Evolutionary conservation across 2,797 vertebrate genomes (phyloP).

Genomic region (Takifugu rubripes): DNA sequence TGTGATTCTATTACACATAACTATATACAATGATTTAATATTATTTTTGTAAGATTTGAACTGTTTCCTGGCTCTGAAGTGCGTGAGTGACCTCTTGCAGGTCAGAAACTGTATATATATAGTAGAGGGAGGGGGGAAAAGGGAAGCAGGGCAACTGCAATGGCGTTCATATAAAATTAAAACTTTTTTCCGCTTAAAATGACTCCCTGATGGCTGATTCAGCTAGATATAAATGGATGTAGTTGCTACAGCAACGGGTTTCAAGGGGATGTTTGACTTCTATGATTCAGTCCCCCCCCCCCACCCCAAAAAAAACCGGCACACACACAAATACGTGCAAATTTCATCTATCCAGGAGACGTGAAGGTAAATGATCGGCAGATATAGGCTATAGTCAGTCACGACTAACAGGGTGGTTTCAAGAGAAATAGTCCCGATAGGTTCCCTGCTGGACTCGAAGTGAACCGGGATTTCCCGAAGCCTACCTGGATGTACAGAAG

Average conservation of each 20-base stretch:
- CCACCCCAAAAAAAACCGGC: not conserved
- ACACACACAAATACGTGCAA: not conserved
- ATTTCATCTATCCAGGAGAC: not conserved
- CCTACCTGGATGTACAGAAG: conserved; percentile 85
- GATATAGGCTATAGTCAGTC: not conserved
- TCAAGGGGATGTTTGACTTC: conserved; percentile 40
- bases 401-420: not conserved
- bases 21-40: too few relatives aligned
- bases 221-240: conserved; percentile 36
- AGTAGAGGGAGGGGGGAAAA: too few relatives aligned
- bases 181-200: conserved; percentile 22
- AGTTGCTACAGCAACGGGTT: conserved; percentile 74
- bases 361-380: too few relatives aligned
- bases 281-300: conserved; percentile 17
- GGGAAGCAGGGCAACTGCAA: not conserved
- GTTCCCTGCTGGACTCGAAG: conserved; percentile 13
- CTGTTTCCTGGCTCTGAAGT: too few relatives aligned
- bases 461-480: conserved; percentile 29
- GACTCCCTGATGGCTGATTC: conserved; percentile 2
- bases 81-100: too few relatives aligned
- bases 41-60: too few relatives aligned
- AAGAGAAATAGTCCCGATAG: not conserved
- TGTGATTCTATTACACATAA: too few relatives aligned
- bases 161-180: not conserved
- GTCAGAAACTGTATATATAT: too few relatives aligned